Evolutionary conservation across 2,797 vertebrate genomes (phyloP), one percentile per base, ranked within the genome.

Genomic region (Chrysocyon brachyurus): DNA sequence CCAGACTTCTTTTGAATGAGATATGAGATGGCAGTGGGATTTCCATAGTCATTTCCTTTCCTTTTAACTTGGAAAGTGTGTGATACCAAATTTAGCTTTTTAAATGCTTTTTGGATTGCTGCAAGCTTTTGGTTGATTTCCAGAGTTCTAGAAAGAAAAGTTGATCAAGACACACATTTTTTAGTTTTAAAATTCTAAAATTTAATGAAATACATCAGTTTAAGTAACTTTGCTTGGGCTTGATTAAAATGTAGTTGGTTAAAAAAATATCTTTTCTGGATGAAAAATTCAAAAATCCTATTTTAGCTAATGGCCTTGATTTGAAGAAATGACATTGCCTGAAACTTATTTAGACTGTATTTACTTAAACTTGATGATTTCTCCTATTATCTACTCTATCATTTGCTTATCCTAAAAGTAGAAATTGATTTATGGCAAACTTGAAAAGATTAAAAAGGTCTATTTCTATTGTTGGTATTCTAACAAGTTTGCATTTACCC

Each of bases 191-290:
- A n/a, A 78, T 21, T 46, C 12, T 22, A 54, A 89, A 85, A 95
- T 63, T 93, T 84, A 96, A 63, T 89, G 10, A 70, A 85, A 21
- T 21, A 54, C 15, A 17, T 49, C 70, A 15, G n/a, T 79, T 83
- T 75, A 61, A 54, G 77, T 66, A 91, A 19, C 31, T 46, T 26
- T 49, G 26, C 52, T 28, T 92, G 28, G 22, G 70, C 33, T 64
- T 36, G 24, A 68, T 88, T 96, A 83, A 91, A 94, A 91, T 36
- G 81, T 36, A 54, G 15, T 75, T 75, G 15, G 72, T 49, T 49
- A 12, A 75, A 16, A 49, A 75, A 75, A 49, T 75, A 49, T 26
- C 72, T 49, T 75, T 19, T 68, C 78, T 70, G 54, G 40, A 54
- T 91, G n/a, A 85, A 61, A 91, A 61, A 56, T 95, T 95, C 1